phyloP scores from a whole-genome alignment of 2,888 invertebrate species.

The Aplocera efformata region DNA sequence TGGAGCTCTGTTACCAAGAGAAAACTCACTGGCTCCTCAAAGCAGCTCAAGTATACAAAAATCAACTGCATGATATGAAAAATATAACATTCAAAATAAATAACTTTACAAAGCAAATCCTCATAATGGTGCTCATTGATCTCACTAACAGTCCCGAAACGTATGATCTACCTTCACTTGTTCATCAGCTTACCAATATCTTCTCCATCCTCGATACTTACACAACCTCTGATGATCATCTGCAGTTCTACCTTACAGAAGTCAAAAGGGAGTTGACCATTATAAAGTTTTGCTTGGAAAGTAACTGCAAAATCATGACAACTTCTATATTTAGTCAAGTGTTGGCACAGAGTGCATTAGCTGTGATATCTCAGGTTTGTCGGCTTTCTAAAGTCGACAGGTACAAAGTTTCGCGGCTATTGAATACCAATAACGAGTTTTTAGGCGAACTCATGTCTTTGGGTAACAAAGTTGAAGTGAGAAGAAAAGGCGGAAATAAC shows the following conservation, averaged over 20 bases:
- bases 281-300: constrained; percentile 73
- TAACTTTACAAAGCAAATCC: constrained; percentile 73
- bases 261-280: constrained; percentile 72
- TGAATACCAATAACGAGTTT: constrained; percentile 69
- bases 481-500: constrained; percentile 35
- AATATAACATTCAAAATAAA: constrained; percentile 73
- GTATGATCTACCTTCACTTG: constrained; percentile 64
- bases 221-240: constrained; percentile 60
- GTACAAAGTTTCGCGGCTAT: constrained; percentile 71
- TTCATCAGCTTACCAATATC: constrained; percentile 69
- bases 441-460: constrained; percentile 56
- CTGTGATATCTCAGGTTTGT: constrained; percentile 75
- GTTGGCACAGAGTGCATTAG: constrained; percentile 67
- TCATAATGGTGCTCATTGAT: constrained; percentile 73
- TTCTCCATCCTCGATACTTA: constrained; percentile 73
- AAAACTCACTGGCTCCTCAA: constrained; percentile 73
- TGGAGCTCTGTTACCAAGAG: constrained; percentile 72
- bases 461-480: constrained; percentile 44
- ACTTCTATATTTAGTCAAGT: constrained; percentile 72
- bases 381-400: constrained; percentile 71
- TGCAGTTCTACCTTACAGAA: constrained; percentile 73
- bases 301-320: constrained; percentile 74
- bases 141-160: constrained; percentile 71
- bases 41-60: constrained; percentile 67
- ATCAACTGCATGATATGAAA: constrained; percentile 69